Percentiles rank a stretch among this genome's conserved stretches.
phyloP scores from a whole-genome alignment of 2,797 vertebrate species.

The Acipenser transmontanus region DNA sequence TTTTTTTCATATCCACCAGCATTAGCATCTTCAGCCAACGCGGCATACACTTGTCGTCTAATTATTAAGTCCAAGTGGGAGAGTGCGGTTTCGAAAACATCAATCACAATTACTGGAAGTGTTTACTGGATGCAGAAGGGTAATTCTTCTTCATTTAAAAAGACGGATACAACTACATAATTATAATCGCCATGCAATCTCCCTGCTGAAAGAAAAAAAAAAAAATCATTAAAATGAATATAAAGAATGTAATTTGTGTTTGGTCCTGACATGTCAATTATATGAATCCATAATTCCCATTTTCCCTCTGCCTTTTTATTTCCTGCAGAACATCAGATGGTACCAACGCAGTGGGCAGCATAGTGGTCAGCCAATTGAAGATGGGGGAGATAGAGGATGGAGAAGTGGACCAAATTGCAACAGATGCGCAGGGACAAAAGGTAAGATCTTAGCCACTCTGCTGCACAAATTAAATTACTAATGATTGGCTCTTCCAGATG shows the following conservation, averaged over 20 bases:
- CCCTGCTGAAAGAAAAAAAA: conserved; percentile 18
- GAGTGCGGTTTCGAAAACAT: conserved; percentile 48
- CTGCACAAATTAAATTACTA: conserved; percentile 33
- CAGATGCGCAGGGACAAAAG: conserved; percentile 79
- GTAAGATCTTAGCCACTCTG: conserved; percentile 46
- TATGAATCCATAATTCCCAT: not conserved
- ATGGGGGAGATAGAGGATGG: conserved; percentile 91
- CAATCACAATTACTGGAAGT: conserved; percentile 53
- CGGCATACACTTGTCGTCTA: conserved; percentile 29
- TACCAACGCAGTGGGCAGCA: conserved; percentile 77
- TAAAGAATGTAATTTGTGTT: conserved; percentile 7
- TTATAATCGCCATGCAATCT: conserved; percentile 9
- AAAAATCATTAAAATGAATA: conserved; percentile 16
- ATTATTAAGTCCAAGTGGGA: conserved; percentile 47
- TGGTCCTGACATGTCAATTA: conserved; percentile 1
- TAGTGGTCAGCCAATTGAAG: conserved; percentile 84
- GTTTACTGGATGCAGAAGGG: conserved; percentile 32
- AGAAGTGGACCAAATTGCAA: conserved; percentile 71
- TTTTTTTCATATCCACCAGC: conserved; percentile 14
- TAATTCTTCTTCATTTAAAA: conserved; percentile 53
- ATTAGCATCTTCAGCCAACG: not conserved
- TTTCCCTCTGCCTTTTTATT: not conserved
- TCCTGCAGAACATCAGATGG: conserved; percentile 81
- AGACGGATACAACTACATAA: conserved; percentile 9
- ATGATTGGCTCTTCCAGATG: conserved; percentile 31